Percentiles rank a stretch among this genome's conserved stretches.
These are phyloP conservation scores for Melinaea menophilus DNA, from an alignment of 2,888 invertebrate species.

Conservation along the genomic window DNA sequence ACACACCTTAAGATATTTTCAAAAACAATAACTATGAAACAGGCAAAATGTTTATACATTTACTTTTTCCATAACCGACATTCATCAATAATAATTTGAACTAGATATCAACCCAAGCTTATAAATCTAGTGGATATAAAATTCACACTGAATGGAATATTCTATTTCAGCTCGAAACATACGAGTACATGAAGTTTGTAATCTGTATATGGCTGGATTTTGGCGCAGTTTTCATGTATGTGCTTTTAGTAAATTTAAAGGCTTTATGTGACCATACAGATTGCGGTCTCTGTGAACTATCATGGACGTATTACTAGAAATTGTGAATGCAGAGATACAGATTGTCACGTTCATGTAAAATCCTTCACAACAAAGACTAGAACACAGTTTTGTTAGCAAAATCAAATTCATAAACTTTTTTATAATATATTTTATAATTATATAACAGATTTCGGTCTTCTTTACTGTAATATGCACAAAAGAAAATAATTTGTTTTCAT, in stretches of 20 bases:
- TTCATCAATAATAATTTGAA: background rate
- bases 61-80: no score
- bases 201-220: slow-evolving; percentile 5
- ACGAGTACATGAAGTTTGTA: background rate
- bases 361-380: no score
- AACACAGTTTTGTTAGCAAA: no score
- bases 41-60: no score
- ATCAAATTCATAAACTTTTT: no score
- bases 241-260: slow-evolving; percentile 7
- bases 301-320: background rate
- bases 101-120: background rate
- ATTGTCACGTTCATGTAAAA: background rate
- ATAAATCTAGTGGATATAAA: slow-evolving; percentile 1
- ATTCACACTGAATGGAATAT: slow-evolving; percentile 1
- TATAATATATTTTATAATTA: no score
- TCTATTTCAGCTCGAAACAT: background rate
- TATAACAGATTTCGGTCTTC: no score
- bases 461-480: background rate
- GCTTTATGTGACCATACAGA: slow-evolving; percentile 7
- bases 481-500: slow-evolving; percentile 30
- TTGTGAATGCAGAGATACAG: background rate
- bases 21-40: no score
- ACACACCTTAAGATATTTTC: no score
- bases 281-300: slow-evolving; percentile 1
- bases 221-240: slow-evolving; percentile 3